Base-by-base conservation (phyloP, 2,113 vertebrate genomes). In the Erythrolamprus reginae region DNA sequence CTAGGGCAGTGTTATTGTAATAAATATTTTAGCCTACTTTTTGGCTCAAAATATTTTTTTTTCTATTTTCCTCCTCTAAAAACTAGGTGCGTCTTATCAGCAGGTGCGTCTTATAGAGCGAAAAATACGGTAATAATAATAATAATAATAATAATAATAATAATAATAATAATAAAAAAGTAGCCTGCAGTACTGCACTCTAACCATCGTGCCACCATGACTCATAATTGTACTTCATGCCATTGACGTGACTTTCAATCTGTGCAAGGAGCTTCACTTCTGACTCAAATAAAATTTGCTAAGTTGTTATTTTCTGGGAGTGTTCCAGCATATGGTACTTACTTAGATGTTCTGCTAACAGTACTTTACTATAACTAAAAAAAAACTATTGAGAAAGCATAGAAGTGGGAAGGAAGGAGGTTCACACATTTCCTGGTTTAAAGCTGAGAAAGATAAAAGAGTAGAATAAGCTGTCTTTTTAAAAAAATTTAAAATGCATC, bases 381-480 rank as follows among this genome's bases (percentile, higher is more conserved):
- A 12, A 4, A 52, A 77, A 77, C 65, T 17, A 77, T 77, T 84
- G 87, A 3, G 42, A 83, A 26, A 51, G 38, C 85, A 42, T 55
- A 15, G 33, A 21, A 88, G 28, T 21, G 1, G 23, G 4, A 70
- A 33, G 65, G 19, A 55, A 88, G 47, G n/a, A 56, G 24, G 9
- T 85, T 87, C 9, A 24, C 47, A 7, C 52, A 19, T 42, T 77
- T 90, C 24, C 50, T 48, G 52, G 1, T 82, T 87, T 12, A 52
- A 77, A 58, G 19, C 48, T 70, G 47, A 21, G 53, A 53, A 89
- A 87, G 7, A 50, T 55, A 10, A 10, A 88, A 23, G 2, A 61
- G 89, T 87, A 33, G 2, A 61, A 89, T 87, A 92, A 88, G 0
- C 88, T 91, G 89, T 86, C 10, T 90, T 28, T 12, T 26, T 93